Base-by-base conservation (phyloP, 2,797 vertebrate genomes). In the Poecilia picta region DNA sequence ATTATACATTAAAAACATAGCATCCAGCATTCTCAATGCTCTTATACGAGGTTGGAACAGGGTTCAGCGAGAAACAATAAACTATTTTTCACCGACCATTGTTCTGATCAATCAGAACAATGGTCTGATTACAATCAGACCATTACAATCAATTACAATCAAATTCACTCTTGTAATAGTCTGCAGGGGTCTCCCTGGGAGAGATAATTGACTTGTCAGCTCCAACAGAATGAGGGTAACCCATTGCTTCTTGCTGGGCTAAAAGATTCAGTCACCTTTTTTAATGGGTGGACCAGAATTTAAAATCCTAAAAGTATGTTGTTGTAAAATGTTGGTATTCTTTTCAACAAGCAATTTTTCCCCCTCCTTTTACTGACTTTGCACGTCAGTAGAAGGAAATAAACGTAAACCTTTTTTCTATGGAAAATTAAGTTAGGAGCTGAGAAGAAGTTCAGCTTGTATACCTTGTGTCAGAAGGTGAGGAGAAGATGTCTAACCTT, bases 171-270 rank as follows among this genome's bases (percentile, higher is more conserved):
- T 64, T 64, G n/a, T 6, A 75, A 64, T 64, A 43, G 41, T 62
- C 74, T 75, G 57, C 28, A 23, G 39, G 57, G 11, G 11, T 62
- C 8, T 75, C 41, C 74, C 43, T 62, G 74, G 57, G 41, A 62
- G 74, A 55, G 28, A 62, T 75, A 46, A 64, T 46, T 46, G 16
- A 62, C n/a, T 31, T 47, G 12, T 66, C 41, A 71, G 41, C 68
- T 45, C 12, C 68, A 23, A 45, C 25, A 71, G 41, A 71, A 71
- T 41, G 12, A 57, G 51, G 33, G 51, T 74, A 25, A 74, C 36
- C 23, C 23, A 57, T 39, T 73, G 49, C 72, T 73, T 53, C 72
- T 49, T 4, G 46, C 45, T 49, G 28, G 3, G 72, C 15, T 31
- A 51, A 36, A 39, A 18, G 12, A 57, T 74, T 41, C 36, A 16